Evolutionary conservation across 2,888 invertebrate genomes (phyloP).

Genomic region (Phragmatobia fuliginosa): DNA sequence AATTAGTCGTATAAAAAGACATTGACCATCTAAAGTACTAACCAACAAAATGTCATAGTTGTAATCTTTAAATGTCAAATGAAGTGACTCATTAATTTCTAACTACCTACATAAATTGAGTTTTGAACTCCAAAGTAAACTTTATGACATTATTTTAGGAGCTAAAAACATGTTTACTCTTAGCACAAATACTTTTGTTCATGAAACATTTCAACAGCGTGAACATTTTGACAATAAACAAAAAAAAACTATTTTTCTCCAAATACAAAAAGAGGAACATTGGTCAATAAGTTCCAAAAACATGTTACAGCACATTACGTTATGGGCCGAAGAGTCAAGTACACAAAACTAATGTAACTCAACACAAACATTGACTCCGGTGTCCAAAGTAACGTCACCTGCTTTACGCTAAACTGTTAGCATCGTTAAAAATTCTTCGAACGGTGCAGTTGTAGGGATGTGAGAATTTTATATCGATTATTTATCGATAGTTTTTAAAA

Average conservation of each 20-base stretch:
- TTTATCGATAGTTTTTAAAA: slow-evolving; percentile 11
- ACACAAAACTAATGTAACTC: slow-evolving; percentile 51
- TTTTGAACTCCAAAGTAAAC: background rate
- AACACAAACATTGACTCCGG: slow-evolving; percentile 53
- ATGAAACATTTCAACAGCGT: background rate
- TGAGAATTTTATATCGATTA: slow-evolving; percentile 2
- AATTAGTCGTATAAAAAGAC: background rate
- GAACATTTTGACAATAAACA: background rate
- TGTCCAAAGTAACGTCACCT: slow-evolving; percentile 45
- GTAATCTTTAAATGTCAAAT: background rate
- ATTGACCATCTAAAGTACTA: background rate
- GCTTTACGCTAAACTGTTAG: slow-evolving; percentile 66
- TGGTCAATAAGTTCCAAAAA: slow-evolving; percentile 20
- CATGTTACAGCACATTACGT: slow-evolving; percentile 23
- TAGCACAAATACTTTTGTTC: background rate
- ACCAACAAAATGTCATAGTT: background rate
- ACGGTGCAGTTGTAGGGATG: slow-evolving; percentile 24
- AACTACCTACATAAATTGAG: background rate
- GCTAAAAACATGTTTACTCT: background rate
- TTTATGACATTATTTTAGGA: background rate
- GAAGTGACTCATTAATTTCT: background rate
- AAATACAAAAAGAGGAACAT: slow-evolving; percentile 12
- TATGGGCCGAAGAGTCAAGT: slow-evolving; percentile 24
- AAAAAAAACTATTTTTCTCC: slow-evolving; percentile 1
- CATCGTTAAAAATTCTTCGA: slow-evolving; percentile 62